Conservation (phyloP, 2,797 vertebrate species). For the Sebastes hubbsi region DNA sequence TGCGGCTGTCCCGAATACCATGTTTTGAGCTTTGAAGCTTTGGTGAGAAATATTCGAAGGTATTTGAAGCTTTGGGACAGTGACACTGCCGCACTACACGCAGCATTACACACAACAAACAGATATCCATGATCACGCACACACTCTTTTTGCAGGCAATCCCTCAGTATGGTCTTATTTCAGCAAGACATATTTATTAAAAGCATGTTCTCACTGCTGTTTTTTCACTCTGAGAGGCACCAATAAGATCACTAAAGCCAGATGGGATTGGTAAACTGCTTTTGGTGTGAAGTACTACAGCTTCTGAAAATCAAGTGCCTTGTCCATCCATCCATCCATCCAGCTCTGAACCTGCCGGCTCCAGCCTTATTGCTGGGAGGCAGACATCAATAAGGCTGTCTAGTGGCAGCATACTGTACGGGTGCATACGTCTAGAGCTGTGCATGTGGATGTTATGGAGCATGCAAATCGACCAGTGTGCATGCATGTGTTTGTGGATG, state of each 20-base stretch:
- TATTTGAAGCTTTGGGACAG: background rate
- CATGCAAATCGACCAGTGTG: constrained; percentile 47
- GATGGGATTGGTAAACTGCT: constrained; percentile 21
- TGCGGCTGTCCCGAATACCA: background rate
- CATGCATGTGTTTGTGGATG: constrained; percentile 1
- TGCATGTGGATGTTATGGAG: constrained; percentile 28
- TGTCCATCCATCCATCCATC: background rate
- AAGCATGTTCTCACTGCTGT: background rate
- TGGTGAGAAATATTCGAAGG: background rate
- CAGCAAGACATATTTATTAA: constrained; percentile 12
- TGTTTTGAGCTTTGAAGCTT: background rate
- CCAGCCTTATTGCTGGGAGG: background rate
- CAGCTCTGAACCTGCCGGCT: background rate
- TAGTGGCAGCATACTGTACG: constrained; percentile 26
- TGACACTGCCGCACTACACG: too few relatives aligned
- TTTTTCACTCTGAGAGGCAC: background rate
- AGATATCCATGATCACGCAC: background rate
- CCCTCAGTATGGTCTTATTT: background rate
- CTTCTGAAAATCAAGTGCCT: constrained; percentile 18
- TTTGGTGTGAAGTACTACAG: constrained; percentile 9
- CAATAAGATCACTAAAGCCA: background rate
- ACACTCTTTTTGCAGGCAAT: background rate
- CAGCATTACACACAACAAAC: background rate
- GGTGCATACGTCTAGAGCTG: constrained; percentile 26
- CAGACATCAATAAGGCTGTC: constrained; percentile 40